Conservation (phyloP, 2,113 vertebrate species). For the Lonchura striata region DNA sequence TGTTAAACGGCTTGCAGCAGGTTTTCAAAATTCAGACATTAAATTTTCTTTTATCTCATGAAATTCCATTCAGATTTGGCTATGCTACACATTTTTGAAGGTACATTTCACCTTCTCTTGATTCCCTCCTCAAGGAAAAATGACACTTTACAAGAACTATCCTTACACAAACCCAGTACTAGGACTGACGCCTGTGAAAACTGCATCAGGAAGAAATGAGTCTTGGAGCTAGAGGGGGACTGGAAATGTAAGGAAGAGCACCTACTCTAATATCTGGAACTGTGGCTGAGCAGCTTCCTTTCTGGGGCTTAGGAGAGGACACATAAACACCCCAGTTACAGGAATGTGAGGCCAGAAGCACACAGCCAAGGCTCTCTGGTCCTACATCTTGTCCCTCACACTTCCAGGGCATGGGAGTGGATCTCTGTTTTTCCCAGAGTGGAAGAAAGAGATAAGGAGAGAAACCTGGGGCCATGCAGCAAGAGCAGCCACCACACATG, state of each 20-base stretch:
- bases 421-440: not conserved
- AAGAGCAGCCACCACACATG: too few species aligned
- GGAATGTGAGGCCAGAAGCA: not conserved
- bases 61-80: not conserved
- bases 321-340: not conserved
- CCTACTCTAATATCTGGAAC: fast-evolving
- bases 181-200: fast-evolving
- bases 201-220: not conserved
- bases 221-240: not conserved
- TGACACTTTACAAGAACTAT: not conserved
- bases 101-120: not conserved
- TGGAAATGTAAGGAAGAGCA: not conserved
- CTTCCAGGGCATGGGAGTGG: fast-evolving
- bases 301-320: not conserved
- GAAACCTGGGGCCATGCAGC: fast-evolving
- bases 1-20: not conserved
- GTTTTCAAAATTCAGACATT: not conserved
- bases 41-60: not conserved
- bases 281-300: not conserved
- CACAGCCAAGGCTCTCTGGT: not conserved
- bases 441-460: not conserved
- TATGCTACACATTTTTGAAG: not conserved
- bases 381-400: not conserved
- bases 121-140: not conserved
- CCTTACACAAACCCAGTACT: not conserved